phyloP scores from a whole-genome alignment of 2,888 invertebrate species.

The Heliconius sara region DNA sequence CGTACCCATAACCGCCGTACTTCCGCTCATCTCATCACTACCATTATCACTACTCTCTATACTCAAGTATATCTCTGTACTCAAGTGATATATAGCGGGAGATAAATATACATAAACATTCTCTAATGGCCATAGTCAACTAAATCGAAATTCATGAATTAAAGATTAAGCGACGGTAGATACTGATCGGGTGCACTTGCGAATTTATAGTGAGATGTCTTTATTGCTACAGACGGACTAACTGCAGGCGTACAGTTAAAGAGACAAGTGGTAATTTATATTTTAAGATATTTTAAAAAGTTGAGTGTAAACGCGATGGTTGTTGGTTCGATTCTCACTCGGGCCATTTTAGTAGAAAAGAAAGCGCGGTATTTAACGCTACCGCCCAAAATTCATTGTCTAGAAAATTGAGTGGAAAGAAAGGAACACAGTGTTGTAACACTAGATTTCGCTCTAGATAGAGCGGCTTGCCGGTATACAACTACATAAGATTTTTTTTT shows the following conservation, averaged over 20 bases:
- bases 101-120: background rate
- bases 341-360: background rate
- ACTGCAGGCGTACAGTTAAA: constrained; percentile 16
- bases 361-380: background rate
- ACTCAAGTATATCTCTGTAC: no score
- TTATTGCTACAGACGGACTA: constrained; percentile 27
- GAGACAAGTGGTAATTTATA: constrained; percentile 19
- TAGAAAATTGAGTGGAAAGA: background rate
- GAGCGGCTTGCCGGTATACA: background rate
- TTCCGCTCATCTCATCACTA: no score
- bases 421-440: background rate
- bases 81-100: background rate
- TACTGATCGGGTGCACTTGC: constrained; percentile 64
- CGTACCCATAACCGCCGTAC: no score
- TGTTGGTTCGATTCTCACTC: no score
- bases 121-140: background rate
- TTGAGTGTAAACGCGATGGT: no score
- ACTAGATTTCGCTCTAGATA: background rate
- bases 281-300: background rate
- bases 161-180: constrained; percentile 63
- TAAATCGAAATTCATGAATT: constrained; percentile 64
- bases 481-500: no score
- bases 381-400: background rate
- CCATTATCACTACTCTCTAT: background rate
- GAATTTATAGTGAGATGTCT: constrained; percentile 54